Conservation (phyloP, 2,113 vertebrate species). For the Corythornis vintsioides region DNA sequence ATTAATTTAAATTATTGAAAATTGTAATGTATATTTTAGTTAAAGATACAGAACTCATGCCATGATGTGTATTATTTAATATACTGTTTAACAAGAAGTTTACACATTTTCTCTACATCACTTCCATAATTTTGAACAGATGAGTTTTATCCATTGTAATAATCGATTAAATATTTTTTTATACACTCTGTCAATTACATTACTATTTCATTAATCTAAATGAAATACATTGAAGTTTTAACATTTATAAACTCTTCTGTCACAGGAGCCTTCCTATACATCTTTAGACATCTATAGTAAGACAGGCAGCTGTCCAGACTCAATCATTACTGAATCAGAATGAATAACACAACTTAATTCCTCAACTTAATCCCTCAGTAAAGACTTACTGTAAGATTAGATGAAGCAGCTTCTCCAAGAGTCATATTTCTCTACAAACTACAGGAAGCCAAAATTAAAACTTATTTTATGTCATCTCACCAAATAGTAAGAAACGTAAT, state of each 20-base stretch:
- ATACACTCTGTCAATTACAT: neutral
- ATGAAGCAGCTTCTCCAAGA: neutral
- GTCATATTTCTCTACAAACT: neutral
- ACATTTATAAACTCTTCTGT: neutral
- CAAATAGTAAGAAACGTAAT: neutral
- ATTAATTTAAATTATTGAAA: neutral
- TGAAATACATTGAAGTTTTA: neutral
- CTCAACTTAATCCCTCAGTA: neutral
- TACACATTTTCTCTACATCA: neutral
- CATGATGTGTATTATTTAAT: neutral
- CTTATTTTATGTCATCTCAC: neutral
- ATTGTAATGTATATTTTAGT: neutral
- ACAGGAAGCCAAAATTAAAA: neutral
- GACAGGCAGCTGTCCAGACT: neutral
- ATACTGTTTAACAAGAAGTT: neutral
- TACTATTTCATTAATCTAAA: neutral
- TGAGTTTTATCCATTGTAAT: neutral
- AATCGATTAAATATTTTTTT: neutral
- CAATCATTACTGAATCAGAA: neutral
- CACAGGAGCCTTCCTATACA: neutral
- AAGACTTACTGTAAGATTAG: neutral
- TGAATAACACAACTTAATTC: neutral
- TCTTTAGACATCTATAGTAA: neutral
- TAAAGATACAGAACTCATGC: neutral
- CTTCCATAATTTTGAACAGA: neutral